Evolutionary conservation across 2,797 vertebrate genomes (phyloP), one percentile per base, ranked within the genome.

Genomic region (Acrossocheilus wenchowensis): DNA sequence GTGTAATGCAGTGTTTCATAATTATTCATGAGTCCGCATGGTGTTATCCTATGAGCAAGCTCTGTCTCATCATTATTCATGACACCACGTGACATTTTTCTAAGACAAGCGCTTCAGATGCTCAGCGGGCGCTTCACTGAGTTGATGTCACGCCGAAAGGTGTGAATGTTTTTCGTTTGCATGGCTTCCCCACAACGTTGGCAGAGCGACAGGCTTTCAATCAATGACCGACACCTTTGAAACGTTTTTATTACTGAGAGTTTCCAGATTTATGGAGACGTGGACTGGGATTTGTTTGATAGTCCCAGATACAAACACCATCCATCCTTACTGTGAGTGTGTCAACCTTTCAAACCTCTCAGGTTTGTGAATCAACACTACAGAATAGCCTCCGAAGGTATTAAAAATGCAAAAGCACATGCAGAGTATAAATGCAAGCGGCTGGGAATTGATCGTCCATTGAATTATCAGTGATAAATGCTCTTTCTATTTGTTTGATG

Each of bases 241-340:
- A 81, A 34, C 30, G 43, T 69, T 36, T 81, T 50, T 50, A 69
- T 68, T 50, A 68, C 11, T 4, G 45, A 81, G 79, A 68, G 79
- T 52, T 81, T 81, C 43, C 34, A 68, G 64, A 81, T 69, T 81
- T 69, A 81, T 81, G 43, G 45, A 81, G 64, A 81, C 12, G 19
- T 36, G 62, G 11, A 69, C 64, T 2, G 79, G 26, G 62, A 19
- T 45, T 81, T 3, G 45, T 81, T 50, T 69, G 64, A 69, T 69
- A 66, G 79, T 69, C 79, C 79, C 79, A 36, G 79, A 52, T 45
- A 69, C 64, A 81, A 81, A 81, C 79, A 81, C 43, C 45, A 68
- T 81, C 43, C 79, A 81, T 81, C 26, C 45, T 81, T 66, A 50
- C 62, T 5, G 43, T 69, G 79, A 69, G 79, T 48, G 36, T 43